Evolutionary conservation across 2,888 invertebrate genomes (phyloP).

Genomic region (Ochropleura leucogaster): DNA sequence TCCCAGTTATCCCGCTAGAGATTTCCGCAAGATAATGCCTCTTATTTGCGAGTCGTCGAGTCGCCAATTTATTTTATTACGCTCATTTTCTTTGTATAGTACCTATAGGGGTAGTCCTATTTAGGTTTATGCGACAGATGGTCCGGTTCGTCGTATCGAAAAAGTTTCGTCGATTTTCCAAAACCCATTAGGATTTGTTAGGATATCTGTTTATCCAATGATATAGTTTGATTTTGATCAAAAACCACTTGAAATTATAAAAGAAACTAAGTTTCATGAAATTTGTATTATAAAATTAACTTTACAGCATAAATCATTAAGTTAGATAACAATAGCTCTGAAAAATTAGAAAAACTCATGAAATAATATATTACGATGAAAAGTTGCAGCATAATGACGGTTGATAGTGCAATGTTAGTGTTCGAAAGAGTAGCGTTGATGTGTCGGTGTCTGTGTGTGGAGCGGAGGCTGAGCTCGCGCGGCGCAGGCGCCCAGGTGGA

Average conservation of each 20-base stretch:
- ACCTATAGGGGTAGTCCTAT: constrained; percentile 45
- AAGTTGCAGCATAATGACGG: constrained; percentile 63
- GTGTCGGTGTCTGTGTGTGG: constrained; percentile 60
- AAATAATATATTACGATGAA: constrained; percentile 61
- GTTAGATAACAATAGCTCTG: background rate
- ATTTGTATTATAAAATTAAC: constrained; percentile 4
- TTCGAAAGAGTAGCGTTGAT: constrained; percentile 46
- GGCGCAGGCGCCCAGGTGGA: constrained; percentile 90
- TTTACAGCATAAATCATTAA: background rate
- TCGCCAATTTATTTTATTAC: constrained; percentile 70
- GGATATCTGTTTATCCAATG: background rate
- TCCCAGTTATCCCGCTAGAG: constrained; percentile 72
- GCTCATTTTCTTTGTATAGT: constrained; percentile 61
- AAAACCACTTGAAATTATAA: constrained; percentile 3
- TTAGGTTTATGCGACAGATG: constrained; percentile 26
- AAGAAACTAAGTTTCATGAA: constrained; percentile 20
- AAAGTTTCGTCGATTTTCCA: constrained; percentile 2
- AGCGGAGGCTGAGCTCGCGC: constrained; percentile 73
- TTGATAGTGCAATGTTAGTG: constrained; percentile 62
- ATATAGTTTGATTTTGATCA: background rate
- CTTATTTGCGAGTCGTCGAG: constrained; percentile 72
- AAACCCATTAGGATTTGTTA: background rate
- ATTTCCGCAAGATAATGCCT: constrained; percentile 79
- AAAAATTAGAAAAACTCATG: constrained; percentile 54
- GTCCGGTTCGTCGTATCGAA: background rate